Conservation (phyloP, 2,113 vertebrate species). For the Candoia aspera region DNA sequence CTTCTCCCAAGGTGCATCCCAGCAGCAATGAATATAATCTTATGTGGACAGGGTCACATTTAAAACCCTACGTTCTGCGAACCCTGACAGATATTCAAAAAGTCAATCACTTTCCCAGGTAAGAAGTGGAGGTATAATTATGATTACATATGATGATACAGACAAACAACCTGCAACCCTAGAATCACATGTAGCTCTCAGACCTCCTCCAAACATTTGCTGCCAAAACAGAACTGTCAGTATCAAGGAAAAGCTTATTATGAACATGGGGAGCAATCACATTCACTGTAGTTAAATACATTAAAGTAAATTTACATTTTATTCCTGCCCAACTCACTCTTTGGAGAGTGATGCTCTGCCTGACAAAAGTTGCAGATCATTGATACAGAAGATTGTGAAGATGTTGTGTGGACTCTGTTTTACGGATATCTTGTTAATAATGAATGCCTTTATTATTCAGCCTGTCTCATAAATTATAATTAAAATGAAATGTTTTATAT, state of each 20-base stretch:
- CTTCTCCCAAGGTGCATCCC: constrained; percentile 82
- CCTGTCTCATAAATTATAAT: neutral
- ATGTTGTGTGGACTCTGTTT: neutral
- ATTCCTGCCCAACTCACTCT: neutral
- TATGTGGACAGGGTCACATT: constrained; percentile 98
- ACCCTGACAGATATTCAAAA: constrained; percentile 93
- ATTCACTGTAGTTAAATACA: no score
- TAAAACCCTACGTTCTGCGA: constrained; percentile 90
- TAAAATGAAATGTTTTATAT: neutral
- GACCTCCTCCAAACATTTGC: no score
- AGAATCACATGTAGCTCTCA: no score
- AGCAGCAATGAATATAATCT: constrained; percentile 94
- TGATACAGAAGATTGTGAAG: constrained; percentile 3
- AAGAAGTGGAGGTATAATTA: constrained; percentile 9
- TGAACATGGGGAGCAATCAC: no score
- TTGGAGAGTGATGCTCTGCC: neutral
- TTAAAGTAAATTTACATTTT: no score
- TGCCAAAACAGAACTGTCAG: no score
- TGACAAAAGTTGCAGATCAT: neutral
- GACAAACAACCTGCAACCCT: no score
- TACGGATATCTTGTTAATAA: neutral
- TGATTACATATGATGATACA: neutral
- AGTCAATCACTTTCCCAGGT: constrained; percentile 99
- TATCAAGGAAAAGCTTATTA: no score
- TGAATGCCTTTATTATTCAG: neutral